phyloP scores from a whole-genome alignment of 2,888 invertebrate genomes.

The Frankliniella intonsa region DNA sequence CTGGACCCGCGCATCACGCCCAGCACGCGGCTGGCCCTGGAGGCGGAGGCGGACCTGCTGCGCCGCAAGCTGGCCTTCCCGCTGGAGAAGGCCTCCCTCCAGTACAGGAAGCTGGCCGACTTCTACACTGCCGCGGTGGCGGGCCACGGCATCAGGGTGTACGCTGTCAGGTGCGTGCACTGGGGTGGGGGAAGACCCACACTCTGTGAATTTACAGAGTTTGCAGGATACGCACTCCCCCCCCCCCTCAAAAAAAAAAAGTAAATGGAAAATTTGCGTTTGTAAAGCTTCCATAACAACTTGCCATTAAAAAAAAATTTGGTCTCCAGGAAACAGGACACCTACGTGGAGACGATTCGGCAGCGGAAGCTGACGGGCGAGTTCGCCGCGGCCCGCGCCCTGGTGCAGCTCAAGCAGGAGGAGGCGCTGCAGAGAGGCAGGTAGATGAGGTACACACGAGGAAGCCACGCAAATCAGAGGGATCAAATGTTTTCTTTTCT shows the following conservation, averaged over 20 bases:
- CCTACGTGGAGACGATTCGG: neutral
- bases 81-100: slow-evolving; percentile 18
- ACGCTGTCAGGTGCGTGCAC: neutral
- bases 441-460: neutral
- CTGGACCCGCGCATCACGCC: slow-evolving; percentile 18
- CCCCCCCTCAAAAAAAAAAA: too few species aligned
- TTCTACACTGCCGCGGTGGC: neutral
- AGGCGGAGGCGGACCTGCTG: slow-evolving; percentile 16
- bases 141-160: slow-evolving; percentile 18
- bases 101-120: slow-evolving; percentile 13
- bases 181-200: too few species aligned
- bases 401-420: neutral
- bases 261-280: too few species aligned
- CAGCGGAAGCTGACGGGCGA: neutral
- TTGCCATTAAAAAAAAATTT: neutral
- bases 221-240: neutral
- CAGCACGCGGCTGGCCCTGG: neutral
- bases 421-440: slow-evolving; percentile 6
- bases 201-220: too few species aligned
- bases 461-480: neutral
- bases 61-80: slow-evolving; percentile 9
- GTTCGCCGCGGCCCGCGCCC: neutral
- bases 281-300: too few species aligned
- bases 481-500: neutral
- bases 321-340: neutral